Percentiles rank a stretch among this genome's conserved stretches.
phyloP scores from a whole-genome alignment of 2,888 invertebrate species.

The Apamea crenata region DNA sequence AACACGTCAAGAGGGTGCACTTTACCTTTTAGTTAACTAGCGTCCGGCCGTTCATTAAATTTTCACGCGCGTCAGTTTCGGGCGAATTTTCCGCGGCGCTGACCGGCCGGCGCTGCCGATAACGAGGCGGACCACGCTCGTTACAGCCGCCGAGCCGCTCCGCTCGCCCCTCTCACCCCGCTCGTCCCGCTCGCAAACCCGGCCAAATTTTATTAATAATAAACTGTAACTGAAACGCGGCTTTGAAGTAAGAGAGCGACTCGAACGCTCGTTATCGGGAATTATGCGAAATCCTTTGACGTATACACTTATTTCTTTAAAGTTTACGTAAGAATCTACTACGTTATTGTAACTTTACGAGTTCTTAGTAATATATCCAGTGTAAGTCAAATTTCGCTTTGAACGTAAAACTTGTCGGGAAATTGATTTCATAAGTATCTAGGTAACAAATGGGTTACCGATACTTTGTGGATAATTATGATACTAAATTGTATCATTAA shows the following conservation, averaged over 20 bases:
- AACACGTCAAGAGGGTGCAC: conserved; percentile 91
- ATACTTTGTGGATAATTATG: conserved; percentile 63
- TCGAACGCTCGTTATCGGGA: conserved; percentile 88
- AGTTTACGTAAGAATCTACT: conserved; percentile 73
- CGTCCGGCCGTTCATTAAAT: conserved; percentile 91
- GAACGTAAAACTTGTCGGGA: conserved; percentile 65
- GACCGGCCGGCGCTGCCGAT: conserved; percentile 86
- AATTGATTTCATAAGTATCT: conserved; percentile 67
- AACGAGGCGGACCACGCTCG: conserved; percentile 84
- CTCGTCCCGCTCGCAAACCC: conserved; percentile 73
- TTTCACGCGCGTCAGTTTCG: conserved; percentile 91
- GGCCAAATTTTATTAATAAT: conserved; percentile 90
- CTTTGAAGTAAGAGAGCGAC: conserved; percentile 88
- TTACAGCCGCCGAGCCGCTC: conserved; percentile 75
- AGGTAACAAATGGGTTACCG: conserved; percentile 64
- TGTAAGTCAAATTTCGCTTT: conserved; percentile 67
- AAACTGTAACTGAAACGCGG: conserved; percentile 89
- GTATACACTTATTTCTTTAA: conserved; percentile 79
- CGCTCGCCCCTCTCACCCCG: conserved; percentile 62
- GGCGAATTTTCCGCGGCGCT: conserved; percentile 90
- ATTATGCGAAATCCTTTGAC: conserved; percentile 89
- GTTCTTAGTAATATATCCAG: conserved; percentile 65
- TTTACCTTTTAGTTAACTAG: conserved; percentile 91
- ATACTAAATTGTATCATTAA: conserved; percentile 51
- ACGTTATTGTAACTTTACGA: conserved; percentile 68